Evolutionary conservation across 1,140 invertebrate species (phyloP), one percentile per base, ranked within the genome.

Genomic region (Nasonia giraulti): DNA sequence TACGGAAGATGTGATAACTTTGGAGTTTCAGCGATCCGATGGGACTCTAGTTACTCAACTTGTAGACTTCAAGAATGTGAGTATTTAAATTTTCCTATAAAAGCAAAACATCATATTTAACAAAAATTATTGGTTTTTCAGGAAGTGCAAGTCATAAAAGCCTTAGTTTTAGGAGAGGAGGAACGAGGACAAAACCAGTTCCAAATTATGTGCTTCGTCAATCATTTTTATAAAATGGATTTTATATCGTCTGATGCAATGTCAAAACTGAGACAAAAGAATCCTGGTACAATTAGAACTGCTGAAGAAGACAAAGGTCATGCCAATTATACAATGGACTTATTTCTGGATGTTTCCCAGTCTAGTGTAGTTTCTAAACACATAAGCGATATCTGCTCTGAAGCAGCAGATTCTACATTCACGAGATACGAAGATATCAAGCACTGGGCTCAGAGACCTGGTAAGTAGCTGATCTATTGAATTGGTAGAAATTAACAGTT

Each of bases 241-340:
- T 99, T 99, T 90, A 99, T 99, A 90, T 97, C 98, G 1, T 96
- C 98, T 20, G 98, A 99, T 93, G 98, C 98, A 23, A 99, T 99
- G 97, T 96, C 97, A n/a, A 99, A 99, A 93, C 92, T 99, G n/a
- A 94, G 98, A 93, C 98, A 99, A 94, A 97, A 96, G 89, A 95
- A 94, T 91, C 94, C 94, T 12, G 94, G 94, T 55, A 94, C 94
- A 10, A 92, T 94, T n/a, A 93, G 98, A 69, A 95, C 96, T 1
- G 97, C 98, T 0, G 98, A 99, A 91, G 97, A 98, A 88, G 97
- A 98, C 89, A 95, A 96, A 87, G 97, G 97, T 5, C 95, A 95
- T 89, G 95, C 96, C 31, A 97, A 96, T 89, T 95, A 96, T 83
- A 96, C 96, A 0, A 96, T 98, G 94, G 97, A 98, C 88, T 95